A percentile compares a stretch with the other conserved stretches of the same genome.
These are phyloP conservation scores for Invenusta paracnida DNA, from an alignment of 2,888 invertebrate species.

Conservation along the genomic window DNA sequence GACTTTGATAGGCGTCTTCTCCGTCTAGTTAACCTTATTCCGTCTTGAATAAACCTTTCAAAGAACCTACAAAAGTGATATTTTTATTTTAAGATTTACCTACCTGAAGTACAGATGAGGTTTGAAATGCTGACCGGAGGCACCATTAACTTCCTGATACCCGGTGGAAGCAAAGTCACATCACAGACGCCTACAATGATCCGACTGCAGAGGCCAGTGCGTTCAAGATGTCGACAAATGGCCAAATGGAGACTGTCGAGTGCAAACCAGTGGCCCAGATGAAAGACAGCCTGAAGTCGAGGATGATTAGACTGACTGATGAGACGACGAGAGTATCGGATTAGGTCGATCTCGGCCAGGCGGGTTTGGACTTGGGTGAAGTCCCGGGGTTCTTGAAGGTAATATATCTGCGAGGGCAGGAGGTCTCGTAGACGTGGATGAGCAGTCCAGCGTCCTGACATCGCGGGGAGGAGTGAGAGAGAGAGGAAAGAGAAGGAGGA, in stretches of 20 bases:
- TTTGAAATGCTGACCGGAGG: not conserved
- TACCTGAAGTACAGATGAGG: too few relatives aligned
- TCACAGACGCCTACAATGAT: not conserved
- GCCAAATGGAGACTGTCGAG: constrained; percentile 12
- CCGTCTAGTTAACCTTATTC: too few relatives aligned
- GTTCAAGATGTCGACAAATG: constrained; percentile 32
- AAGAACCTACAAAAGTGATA: too few relatives aligned
- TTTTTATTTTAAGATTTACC: too few relatives aligned
- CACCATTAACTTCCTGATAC: not conserved
- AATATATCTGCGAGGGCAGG: not conserved
- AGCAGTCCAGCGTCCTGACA: too few relatives aligned
- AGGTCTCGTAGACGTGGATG: not conserved
- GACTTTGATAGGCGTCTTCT: too few relatives aligned
- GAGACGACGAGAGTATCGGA: not conserved
- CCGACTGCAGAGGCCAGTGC: not conserved
- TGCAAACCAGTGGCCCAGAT: not conserved
- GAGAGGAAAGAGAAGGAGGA: too few relatives aligned
- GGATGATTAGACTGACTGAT: constrained; percentile 5
- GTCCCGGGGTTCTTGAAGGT: not conserved
- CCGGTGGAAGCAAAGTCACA: not conserved
- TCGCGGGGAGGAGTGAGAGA: too few relatives aligned
- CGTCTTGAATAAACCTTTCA: too few relatives aligned
- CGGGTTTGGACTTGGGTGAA: not conserved
- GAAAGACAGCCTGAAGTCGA: not conserved
- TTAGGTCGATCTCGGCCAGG: constrained; percentile 8